phyloP scores from a whole-genome alignment of 1,140 invertebrate genomes.

The Sarcophaga peregrina region DNA sequence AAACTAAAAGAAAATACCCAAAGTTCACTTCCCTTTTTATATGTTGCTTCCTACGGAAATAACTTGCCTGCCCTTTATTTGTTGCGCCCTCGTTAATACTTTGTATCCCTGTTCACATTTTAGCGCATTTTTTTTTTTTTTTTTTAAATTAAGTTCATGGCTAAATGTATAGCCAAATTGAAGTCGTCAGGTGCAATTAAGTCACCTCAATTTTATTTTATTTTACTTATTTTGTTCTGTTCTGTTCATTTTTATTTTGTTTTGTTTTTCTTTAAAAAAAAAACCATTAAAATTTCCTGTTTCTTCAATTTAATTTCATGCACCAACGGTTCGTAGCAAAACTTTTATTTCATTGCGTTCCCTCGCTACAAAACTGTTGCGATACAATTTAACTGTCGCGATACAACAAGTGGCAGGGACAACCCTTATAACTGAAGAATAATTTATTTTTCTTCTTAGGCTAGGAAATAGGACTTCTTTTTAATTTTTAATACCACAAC shows the following conservation, averaged over 20 bases:
- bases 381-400: too few relatives aligned
- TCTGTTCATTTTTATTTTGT: background rate
- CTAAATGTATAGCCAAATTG: background rate
- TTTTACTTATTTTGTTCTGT: background rate
- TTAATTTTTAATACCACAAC: too few relatives aligned
- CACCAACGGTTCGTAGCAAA: background rate
- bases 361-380: background rate
- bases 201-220: background rate
- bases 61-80: too few relatives aligned
- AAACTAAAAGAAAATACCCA: too few relatives aligned
- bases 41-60: too few relatives aligned
- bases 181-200: slow-evolving; percentile 3
- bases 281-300: slow-evolving; percentile 3
- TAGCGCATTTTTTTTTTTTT: too few relatives aligned
- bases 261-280: background rate
- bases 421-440: background rate
- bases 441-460: background rate
- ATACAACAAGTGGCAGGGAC: background rate
- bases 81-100: too few relatives aligned
- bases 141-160: too few relatives aligned
- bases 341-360: background rate
- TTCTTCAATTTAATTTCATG: background rate
- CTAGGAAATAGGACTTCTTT: too few relatives aligned
- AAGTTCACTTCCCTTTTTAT: too few relatives aligned
- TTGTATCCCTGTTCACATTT: too few relatives aligned